Base-by-base conservation (phyloP, 2,888 invertebrate genomes). In the Alentia gelatinosa region DNA sequence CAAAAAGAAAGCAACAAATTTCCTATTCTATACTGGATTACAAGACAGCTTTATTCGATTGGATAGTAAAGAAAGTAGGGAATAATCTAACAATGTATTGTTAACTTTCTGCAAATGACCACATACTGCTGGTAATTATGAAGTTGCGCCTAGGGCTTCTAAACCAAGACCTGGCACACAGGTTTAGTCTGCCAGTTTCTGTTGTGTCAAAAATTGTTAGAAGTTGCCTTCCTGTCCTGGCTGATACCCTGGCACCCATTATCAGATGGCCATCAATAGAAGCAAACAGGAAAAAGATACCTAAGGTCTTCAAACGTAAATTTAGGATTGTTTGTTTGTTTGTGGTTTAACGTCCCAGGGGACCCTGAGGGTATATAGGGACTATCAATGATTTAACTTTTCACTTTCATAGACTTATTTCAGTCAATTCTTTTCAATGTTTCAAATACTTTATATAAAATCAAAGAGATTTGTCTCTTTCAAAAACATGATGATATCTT, bases 251-350 rank as follows among this genome's bases (percentile, higher is more conserved):
- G 26, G 26, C 5, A 30, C 30, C 30, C 3, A 5, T 26, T 4
- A 30, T 68, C 30, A 68, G 30, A 68, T 68, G 68, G 68, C 68
- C 4, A 68, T n/a, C 68, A 35, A 89, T 37, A 37, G 56, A 26
- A 30, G 63, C 30, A 33, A 63, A 90, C 5, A 5, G 4, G n/a
- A 83, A 26, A 47, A 83, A 63, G 23, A 30, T 91, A 30, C 91
- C 91, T 1, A 26, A 9, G 9, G 26, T 19, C 7, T 90, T 90
- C 42, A 91, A 47, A 9, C 26, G 26, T 23, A 35, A 90, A 23
- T 90, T 68, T 35, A 68, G 40, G 19, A n/a, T n/a, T n/a, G n/a
- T n/a, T n/a, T n/a, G n/a, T n/a, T n/a, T n/a, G n/a, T n/a, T n/a
- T n/a, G n/a, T n/a, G n/a, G n/a, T n/a, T n/a, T n/a, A n/a, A n/a